Percentiles rank a stretch among this genome's conserved stretches.
phyloP scores from a whole-genome alignment of 64 coral and sea anemone species.

The Porites australiensis region DNA sequence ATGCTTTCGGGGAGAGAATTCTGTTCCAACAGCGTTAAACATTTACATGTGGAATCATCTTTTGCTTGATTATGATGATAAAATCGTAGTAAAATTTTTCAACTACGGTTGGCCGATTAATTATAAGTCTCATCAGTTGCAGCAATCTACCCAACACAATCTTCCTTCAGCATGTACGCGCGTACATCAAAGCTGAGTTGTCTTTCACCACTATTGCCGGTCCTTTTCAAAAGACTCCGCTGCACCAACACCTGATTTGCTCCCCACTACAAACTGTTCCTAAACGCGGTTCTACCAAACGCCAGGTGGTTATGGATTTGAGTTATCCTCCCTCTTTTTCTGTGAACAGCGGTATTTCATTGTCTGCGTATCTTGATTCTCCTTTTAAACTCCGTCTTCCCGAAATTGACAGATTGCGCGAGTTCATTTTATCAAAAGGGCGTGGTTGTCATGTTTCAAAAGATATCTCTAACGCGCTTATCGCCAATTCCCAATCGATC shows the following conservation, averaged over 20 bases:
- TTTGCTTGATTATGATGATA: conserved; percentile 9
- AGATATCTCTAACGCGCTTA: background rate
- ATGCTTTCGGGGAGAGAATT: conserved; percentile 18
- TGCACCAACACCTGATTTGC: background rate
- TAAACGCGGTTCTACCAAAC: conserved; percentile 5
- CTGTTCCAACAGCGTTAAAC: background rate
- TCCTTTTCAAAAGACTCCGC: background rate
- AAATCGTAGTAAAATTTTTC: conserved; percentile 22
- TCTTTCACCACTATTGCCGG: conserved; percentile 4
- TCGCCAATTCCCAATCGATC: too few species aligned
- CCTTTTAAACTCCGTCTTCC: conserved; percentile 9
- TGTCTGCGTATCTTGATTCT: background rate
- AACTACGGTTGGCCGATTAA: conserved; percentile 24
- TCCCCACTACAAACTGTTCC: conserved; percentile 17
- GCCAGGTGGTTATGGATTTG: background rate
- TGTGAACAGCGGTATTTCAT: background rate
- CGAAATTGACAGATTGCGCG: background rate
- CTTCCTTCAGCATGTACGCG: background rate
- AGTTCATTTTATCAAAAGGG: background rate
- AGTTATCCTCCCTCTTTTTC: background rate
- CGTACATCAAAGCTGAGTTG: conserved; percentile 2
- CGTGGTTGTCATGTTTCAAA: background rate
- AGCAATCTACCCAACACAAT: background rate
- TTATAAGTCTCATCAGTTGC: background rate
- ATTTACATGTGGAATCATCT: background rate